phyloP scores from a whole-genome alignment of 2,888 invertebrate genomes.

The Steinernema carpocapsae region DNA sequence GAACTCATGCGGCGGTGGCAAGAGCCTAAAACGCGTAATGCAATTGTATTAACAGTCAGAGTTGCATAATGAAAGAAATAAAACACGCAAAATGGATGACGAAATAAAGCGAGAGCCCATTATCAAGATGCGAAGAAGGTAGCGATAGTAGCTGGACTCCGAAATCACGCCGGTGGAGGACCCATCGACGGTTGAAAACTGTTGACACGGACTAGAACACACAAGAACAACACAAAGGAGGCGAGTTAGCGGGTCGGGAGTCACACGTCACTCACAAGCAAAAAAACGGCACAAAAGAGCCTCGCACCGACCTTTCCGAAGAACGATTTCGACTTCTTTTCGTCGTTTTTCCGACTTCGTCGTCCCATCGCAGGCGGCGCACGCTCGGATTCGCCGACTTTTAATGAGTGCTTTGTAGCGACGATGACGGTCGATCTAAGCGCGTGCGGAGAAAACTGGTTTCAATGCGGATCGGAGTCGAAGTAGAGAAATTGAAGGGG shows the following conservation, averaged over 20 bases:
- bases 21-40: slow-evolving; percentile 13
- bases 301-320: slow-evolving; percentile 26
- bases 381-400: background rate
- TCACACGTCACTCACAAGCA: background rate
- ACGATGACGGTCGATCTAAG: background rate
- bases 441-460: background rate
- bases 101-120: background rate
- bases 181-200: no score
- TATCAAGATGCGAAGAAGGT: background rate
- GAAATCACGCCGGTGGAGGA: no score
- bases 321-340: slow-evolving; percentile 17
- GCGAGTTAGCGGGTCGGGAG: background rate
- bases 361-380: background rate
- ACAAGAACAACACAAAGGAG: background rate
- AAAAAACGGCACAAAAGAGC: background rate
- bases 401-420: background rate
- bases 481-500: background rate
- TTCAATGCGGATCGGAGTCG: background rate
- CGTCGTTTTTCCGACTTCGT: background rate
- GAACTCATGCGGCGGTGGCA: background rate
- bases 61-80: background rate
- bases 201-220: no score
- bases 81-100: background rate
- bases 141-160: no score
- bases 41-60: background rate